These are phyloP conservation scores for Caenorhabditis wallacei DNA, from an alignment of 2,888 invertebrate species.

Conservation along the genomic window DNA sequence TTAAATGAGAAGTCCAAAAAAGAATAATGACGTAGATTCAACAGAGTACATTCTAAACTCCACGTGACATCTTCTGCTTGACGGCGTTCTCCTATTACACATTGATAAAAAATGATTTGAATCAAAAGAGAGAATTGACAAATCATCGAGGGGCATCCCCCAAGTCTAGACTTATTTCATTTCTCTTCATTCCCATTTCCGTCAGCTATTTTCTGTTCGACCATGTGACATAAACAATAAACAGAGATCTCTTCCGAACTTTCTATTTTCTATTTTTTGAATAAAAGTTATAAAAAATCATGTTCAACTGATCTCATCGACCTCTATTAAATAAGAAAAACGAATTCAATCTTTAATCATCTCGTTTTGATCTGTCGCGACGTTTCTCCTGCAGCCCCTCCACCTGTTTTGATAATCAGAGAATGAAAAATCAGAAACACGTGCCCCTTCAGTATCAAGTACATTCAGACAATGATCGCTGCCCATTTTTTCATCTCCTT, in stretches of 20 bases:
- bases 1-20: background rate
- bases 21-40: background rate
- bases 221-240: slow-evolving; percentile 25
- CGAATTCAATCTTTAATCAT: slow-evolving; percentile 40
- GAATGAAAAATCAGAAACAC: slow-evolving; percentile 29
- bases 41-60: slow-evolving; percentile 18
- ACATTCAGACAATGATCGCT: slow-evolving; percentile 29
- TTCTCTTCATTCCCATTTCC: background rate
- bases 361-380: slow-evolving; percentile 38
- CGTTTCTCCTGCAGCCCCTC: background rate
- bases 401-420: slow-evolving; percentile 38
- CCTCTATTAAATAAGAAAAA: slow-evolving; percentile 15
- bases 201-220: background rate
- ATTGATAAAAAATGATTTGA: slow-evolving; percentile 7
- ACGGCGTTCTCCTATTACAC: background rate
- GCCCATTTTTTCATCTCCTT: background rate
- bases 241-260: slow-evolving; percentile 36
- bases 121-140: background rate
- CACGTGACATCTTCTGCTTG: slow-evolving; percentile 11
- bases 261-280: background rate
- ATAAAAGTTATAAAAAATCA: background rate
- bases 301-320: slow-evolving; percentile 42
- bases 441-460: slow-evolving; percentile 43
- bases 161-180: slow-evolving; percentile 5
- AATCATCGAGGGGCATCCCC: slow-evolving; percentile 23